Evolutionary conservation across 1,140 invertebrate genomes (phyloP).

Genomic region (Drosophila nasuta): DNA sequence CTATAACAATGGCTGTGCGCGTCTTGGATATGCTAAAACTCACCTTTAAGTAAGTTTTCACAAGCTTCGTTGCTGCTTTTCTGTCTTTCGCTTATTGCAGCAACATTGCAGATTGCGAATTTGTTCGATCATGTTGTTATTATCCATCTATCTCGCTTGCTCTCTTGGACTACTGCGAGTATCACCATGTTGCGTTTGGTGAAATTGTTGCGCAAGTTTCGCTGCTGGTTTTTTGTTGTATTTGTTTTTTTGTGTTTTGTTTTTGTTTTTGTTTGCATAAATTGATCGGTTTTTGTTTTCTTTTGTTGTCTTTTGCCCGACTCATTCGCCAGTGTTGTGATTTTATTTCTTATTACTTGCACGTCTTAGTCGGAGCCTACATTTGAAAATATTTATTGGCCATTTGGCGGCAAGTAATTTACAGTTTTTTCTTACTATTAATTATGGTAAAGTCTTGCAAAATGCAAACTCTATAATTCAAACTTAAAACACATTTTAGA

Average conservation of each 20-base stretch:
- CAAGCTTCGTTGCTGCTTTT: conserved; percentile 39
- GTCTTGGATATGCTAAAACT: conserved; percentile 72
- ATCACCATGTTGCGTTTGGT: conserved; percentile 56
- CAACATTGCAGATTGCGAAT: conserved; percentile 35
- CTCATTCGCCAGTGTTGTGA: conserved; percentile 33
- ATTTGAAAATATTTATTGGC: conserved; percentile 45
- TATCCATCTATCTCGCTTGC: conserved; percentile 44
- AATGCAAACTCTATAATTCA: not conserved
- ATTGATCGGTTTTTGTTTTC: conserved; percentile 39
- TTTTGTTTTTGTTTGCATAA: conserved; percentile 62
- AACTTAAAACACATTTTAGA: too few relatives aligned
- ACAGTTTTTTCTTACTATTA: conserved; percentile 37
- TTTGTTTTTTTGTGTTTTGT: conserved; percentile 29
- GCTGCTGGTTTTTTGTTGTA: conserved; percentile 42
- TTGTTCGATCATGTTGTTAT: conserved; percentile 36
- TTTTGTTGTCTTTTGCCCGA: conserved; percentile 34
- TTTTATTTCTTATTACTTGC: conserved; percentile 57
- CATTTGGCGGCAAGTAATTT: conserved; percentile 49
- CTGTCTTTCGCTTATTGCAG: conserved; percentile 40
- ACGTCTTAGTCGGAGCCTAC: conserved; percentile 55
- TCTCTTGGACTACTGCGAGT: conserved; percentile 7
- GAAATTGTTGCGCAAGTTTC: conserved; percentile 75
- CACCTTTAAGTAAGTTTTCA: conserved; percentile 75
- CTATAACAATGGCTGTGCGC: conserved; percentile 57
- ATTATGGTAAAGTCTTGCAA: conserved; percentile 44